Conservation (phyloP, 2,888 invertebrate species). For the Apamea anceps region DNA sequence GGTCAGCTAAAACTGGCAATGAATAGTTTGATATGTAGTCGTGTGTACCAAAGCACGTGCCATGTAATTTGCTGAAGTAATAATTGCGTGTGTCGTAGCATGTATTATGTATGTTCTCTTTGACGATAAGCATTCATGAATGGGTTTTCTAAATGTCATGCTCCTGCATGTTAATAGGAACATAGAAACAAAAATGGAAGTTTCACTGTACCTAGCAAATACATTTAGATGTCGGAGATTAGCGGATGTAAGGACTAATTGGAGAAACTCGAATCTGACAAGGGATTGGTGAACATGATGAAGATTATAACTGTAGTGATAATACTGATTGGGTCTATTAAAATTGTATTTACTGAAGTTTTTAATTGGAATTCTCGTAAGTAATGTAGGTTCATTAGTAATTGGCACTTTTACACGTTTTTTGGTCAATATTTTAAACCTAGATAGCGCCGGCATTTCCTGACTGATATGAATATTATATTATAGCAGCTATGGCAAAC, state of each 20-base stretch:
- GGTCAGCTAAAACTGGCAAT: too few relatives aligned
- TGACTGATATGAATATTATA: too few relatives aligned
- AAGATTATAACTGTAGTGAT: neutral
- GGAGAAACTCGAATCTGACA: neutral
- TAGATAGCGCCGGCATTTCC: too few relatives aligned
- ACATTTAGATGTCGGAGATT: conserved; percentile 27
- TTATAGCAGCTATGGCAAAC: too few relatives aligned
- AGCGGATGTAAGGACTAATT: conserved; percentile 25
- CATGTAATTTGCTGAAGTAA: conserved; percentile 42
- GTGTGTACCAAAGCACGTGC: conserved; percentile 15
- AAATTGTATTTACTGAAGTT: neutral
- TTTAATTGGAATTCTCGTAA: neutral
- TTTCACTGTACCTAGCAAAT: conserved; percentile 8
- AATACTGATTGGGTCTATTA: neutral
- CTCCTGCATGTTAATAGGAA: conserved; percentile 4
- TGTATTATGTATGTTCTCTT: conserved; percentile 46
- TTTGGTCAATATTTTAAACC: too few relatives aligned
- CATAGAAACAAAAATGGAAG: conserved; percentile 28
- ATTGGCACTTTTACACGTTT: too few relatives aligned
- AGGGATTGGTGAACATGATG: neutral
- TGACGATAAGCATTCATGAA: conserved; percentile 59
- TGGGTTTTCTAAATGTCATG: conserved; percentile 46
- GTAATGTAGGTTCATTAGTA: neutral
- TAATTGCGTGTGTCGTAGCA: conserved; percentile 40
- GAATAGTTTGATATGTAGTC: too few relatives aligned